These are phyloP conservation scores for Accipiter cooperii DNA, from an alignment of 2,113 vertebrate species.

Conservation along the genomic window DNA sequence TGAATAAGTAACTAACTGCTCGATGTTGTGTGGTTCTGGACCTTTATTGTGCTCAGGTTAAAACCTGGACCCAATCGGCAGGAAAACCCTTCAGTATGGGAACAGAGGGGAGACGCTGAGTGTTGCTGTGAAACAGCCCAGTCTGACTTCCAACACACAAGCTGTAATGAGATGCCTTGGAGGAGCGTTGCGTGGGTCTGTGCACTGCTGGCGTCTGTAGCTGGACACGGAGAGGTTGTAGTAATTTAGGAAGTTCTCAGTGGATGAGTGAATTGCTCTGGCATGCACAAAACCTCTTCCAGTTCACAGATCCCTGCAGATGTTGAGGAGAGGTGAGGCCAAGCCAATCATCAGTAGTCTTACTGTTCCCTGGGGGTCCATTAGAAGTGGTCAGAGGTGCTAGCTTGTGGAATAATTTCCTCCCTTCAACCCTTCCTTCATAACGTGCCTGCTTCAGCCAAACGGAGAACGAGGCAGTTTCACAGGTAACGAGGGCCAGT, in stretches of 20 bases:
- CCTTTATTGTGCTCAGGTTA: not conserved
- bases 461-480: not conserved
- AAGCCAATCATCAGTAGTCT: not conserved
- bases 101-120: not conserved
- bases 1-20: constrained; percentile 3
- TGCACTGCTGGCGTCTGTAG: not conserved
- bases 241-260: not conserved
- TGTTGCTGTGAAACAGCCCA: not conserved
- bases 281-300: not conserved
- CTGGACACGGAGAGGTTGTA: not conserved
- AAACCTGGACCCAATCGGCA: not conserved
- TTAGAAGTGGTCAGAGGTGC: not conserved
- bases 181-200: rapidly evolving
- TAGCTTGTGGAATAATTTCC: not conserved
- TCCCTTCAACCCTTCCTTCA: not conserved
- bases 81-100: not conserved
- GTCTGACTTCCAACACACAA: not conserved
- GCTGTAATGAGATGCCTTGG: not conserved
- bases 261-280: not conserved
- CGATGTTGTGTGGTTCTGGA: not conserved
- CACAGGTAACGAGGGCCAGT: not conserved
- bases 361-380: not conserved
- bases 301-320: not conserved
- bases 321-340: not conserved
- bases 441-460: not conserved